phyloP scores from a whole-genome alignment of 2,113 vertebrate species.

The Anolis carolinensis region DNA sequence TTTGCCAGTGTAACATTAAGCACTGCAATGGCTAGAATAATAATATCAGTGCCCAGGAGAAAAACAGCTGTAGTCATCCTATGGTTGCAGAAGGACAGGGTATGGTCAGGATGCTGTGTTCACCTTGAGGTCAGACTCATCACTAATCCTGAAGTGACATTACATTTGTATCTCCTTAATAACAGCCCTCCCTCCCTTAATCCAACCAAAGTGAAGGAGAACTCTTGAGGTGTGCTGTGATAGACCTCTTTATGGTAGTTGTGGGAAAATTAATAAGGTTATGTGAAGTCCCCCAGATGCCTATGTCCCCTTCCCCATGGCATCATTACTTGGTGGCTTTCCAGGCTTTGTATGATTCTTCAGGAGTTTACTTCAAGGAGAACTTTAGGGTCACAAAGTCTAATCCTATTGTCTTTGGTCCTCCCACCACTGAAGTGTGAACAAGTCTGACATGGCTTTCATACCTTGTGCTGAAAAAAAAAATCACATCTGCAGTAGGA shows the following conservation, averaged over 20 bases:
- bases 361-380: too few species aligned
- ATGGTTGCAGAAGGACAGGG: background rate
- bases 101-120: background rate
- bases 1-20: too few species aligned
- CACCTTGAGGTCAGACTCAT: background rate
- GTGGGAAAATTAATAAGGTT: too few species aligned
- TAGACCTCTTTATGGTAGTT: background rate
- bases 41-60: background rate
- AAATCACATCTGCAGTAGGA: background rate
- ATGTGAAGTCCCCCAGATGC: too few species aligned
- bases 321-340: too few species aligned
- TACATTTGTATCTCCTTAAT: background rate
- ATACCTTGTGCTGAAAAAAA: too few species aligned
- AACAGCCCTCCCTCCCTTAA: background rate
- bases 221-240: background rate
- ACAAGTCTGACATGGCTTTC: background rate
- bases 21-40: too few species aligned
- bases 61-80: background rate
- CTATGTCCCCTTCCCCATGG: too few species aligned
- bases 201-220: background rate
- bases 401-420: too few species aligned
- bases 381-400: too few species aligned
- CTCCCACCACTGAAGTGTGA: too few species aligned
- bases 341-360: too few species aligned
- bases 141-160: background rate